phyloP scores from a whole-genome alignment of 2,797 vertebrate species.

The Cygnus olor region DNA sequence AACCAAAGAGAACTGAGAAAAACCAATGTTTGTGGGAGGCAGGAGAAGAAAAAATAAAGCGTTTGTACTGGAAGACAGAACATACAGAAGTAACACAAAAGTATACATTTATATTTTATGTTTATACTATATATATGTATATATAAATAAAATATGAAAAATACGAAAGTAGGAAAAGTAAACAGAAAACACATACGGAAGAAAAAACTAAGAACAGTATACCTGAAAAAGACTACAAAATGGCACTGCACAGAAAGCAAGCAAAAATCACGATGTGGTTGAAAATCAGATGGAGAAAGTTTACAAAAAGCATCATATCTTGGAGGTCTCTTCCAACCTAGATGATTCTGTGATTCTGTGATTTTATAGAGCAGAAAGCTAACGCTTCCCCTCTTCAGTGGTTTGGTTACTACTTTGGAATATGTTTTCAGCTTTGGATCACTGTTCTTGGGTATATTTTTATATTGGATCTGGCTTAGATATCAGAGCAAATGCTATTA shows the following conservation, averaged over 20 bases:
- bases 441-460: not conserved
- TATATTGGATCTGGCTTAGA: not conserved
- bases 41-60: not conserved
- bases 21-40: not conserved
- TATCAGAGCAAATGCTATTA: not conserved
- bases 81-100: not conserved
- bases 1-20: not conserved
- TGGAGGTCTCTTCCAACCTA: no score
- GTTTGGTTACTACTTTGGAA: not conserved
- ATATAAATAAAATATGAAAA: no score
- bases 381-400: not conserved
- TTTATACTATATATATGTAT: no score
- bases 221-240: not conserved
- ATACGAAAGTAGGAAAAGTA: not conserved
- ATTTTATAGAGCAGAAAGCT: not conserved
- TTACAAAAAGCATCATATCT: not conserved
- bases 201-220: not conserved
- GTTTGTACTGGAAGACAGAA: not conserved
- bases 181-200: not conserved
- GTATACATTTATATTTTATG: no score
- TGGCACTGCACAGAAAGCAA: not conserved
- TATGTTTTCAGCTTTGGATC: not conserved
- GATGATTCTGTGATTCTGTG: no score
- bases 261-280: not conserved
- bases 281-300: not conserved